A percentile compares a stretch with the other conserved stretches of the same genome.
Evolutionary conservation across 1,140 invertebrate genomes (phyloP).

Genomic region (Drosophila nasuta): DNA sequence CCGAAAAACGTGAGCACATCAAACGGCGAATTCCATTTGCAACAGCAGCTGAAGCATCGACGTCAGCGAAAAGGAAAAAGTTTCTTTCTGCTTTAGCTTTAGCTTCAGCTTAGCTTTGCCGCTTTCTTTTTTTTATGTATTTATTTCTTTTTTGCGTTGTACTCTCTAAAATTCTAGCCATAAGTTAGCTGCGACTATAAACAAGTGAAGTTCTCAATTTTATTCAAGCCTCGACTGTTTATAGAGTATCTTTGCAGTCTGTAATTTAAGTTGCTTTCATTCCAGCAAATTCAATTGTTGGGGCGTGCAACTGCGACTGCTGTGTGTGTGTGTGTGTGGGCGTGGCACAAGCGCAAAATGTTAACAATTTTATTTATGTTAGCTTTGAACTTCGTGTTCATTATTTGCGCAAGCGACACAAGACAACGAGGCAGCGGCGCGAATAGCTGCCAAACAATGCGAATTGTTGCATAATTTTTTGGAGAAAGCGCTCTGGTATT

Average conservation of each 20-base stretch:
- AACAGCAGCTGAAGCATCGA: conserved; percentile 2
- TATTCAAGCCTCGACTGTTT: not conserved
- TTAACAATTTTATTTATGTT: conserved; percentile 83
- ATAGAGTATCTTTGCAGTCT: conserved; percentile 8
- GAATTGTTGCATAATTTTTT: conserved; percentile 38
- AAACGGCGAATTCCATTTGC: conserved; percentile 81
- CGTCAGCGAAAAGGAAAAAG: conserved; percentile 76
- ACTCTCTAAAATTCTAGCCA: not conserved
- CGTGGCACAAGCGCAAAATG: conserved; percentile 58
- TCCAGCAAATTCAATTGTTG: conserved; percentile 73
- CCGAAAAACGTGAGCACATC: conserved; percentile 69
- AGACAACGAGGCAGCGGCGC: conserved; percentile 10
- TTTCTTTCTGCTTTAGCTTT: conserved; percentile 44
- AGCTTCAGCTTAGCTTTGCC: conserved; percentile 16
- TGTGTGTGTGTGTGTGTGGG: conserved; percentile 30
- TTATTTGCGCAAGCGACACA: conserved; percentile 55
- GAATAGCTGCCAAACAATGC: conserved; percentile 44
- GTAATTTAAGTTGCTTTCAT: not conserved
- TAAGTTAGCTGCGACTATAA: not conserved
- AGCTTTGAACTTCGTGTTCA: conserved; percentile 80
- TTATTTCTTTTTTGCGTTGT: conserved; percentile 10
- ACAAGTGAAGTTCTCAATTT: not conserved
- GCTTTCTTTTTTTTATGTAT: conserved; percentile 31
- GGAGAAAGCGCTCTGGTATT: not conserved
- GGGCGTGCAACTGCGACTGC: conserved; percentile 55